phyloP scores from a whole-genome alignment of 1,140 invertebrate species.

The Drosophila malerkotliana region DNA sequence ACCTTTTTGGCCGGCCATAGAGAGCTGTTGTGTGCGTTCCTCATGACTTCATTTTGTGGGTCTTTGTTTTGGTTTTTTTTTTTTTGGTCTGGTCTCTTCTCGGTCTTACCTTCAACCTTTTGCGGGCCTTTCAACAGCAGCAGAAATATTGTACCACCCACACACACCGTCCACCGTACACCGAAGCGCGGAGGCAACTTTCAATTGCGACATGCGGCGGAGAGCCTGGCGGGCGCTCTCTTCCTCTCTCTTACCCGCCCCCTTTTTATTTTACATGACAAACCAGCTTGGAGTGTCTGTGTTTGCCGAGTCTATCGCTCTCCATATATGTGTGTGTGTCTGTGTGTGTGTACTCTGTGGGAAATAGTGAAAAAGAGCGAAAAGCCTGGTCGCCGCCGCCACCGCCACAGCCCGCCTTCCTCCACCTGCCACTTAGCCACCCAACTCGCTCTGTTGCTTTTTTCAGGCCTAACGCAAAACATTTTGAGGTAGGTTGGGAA shows the following conservation, averaged over 20 bases:
- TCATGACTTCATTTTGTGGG: constrained; percentile 65
- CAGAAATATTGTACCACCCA: constrained; percentile 29
- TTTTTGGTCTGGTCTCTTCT: constrained; percentile 48
- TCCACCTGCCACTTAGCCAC: constrained; percentile 27
- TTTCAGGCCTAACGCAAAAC: constrained; percentile 81
- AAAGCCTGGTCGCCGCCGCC: constrained; percentile 4
- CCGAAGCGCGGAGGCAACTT: constrained; percentile 57
- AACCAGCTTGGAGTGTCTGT: constrained; percentile 72
- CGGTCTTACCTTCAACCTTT: constrained; percentile 77
- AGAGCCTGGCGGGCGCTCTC: constrained; percentile 51
- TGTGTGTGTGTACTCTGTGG: constrained; percentile 52
- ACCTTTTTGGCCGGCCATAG: constrained; percentile 46
- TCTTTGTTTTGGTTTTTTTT: constrained; percentile 50
- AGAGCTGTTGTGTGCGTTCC: constrained; percentile 27
- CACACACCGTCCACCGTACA: constrained; percentile 21
- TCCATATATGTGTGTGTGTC: constrained; percentile 23
- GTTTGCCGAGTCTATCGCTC: constrained; percentile 23
- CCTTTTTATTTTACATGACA: constrained; percentile 52
- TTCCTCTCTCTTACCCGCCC: constrained; percentile 6
- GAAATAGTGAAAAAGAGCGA: constrained; percentile 79
- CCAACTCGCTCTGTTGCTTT: constrained; percentile 77
- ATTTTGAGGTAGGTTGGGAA: constrained; percentile 84
- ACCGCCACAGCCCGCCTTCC: background rate
- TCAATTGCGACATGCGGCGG: constrained; percentile 75
- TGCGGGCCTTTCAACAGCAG: constrained; percentile 4